Conservation (phyloP, 2,113 vertebrate genomes). For the Toxostoma redivivum region DNA sequence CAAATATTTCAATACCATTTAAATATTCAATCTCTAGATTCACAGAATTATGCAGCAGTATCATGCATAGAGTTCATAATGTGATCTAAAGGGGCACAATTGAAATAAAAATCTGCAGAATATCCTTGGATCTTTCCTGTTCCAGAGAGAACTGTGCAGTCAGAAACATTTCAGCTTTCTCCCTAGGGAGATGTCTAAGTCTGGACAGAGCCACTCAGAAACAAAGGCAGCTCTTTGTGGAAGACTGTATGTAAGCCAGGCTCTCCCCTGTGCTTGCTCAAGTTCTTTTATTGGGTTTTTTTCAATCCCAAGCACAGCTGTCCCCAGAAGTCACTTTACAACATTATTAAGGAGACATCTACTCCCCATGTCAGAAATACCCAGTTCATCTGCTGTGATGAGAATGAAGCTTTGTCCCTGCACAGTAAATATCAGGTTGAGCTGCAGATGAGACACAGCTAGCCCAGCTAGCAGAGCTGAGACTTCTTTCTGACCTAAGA, state of each 20-base stretch:
- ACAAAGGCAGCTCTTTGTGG: background rate
- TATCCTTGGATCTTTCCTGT: background rate
- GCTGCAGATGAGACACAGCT: fast-evolving
- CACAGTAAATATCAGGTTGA: background rate
- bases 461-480: background rate
- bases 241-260: background rate
- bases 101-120: background rate
- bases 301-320: background rate
- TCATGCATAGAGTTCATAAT: background rate
- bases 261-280: background rate
- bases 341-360: background rate
- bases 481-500: background rate
- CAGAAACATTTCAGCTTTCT: background rate
- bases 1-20: background rate
- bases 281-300: background rate
- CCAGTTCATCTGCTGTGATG: background rate
- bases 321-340: background rate
- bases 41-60: background rate
- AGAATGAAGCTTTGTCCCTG: background rate
- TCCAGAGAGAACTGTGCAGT: background rate
- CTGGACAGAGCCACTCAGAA: background rate
- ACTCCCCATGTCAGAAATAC: background rate
- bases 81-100: background rate
- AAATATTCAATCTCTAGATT: background rate
- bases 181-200: background rate